These are phyloP conservation scores for Serranus cabrilla DNA, from an alignment of 2,797 vertebrate genomes.

Conservation along the genomic window DNA sequence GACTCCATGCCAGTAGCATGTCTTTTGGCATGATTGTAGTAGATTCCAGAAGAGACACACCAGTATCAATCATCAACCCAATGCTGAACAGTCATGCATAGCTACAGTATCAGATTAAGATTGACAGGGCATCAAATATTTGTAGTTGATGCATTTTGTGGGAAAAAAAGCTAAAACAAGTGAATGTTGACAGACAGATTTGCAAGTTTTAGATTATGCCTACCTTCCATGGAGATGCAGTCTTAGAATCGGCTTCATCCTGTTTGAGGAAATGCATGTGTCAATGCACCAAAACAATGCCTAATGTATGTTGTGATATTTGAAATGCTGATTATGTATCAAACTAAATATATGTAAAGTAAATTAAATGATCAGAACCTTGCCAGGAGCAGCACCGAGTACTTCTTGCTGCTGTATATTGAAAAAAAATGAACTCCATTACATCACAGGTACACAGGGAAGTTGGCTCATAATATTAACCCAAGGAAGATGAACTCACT, in stretches of 20 bases:
- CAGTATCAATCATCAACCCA: constrained; percentile 39
- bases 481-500: constrained; percentile 54
- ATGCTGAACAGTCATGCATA: constrained; percentile 43
- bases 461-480: not conserved
- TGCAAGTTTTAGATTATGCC: constrained; percentile 11
- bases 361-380: constrained; percentile 66
- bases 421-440: not conserved
- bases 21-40: constrained; percentile 40
- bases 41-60: constrained; percentile 22
- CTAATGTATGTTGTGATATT: not conserved
- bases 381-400: constrained; percentile 82
- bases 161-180: constrained; percentile 11
- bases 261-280: constrained; percentile 69
- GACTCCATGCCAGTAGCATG: constrained; percentile 8
- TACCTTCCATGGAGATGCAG: constrained; percentile 98
- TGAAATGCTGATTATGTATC: not conserved
- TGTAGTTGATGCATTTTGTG: constrained; percentile 37
- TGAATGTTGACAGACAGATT: not conserved
- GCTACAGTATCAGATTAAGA: constrained; percentile 35
- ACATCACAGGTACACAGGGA: not conserved
- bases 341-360: not conserved
- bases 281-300: not conserved
- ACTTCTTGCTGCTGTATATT: constrained; percentile 83
- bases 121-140: constrained; percentile 22
- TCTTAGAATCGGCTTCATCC: constrained; percentile 96